phyloP scores from a whole-genome alignment of 1,140 invertebrate genomes.

The Caenorhabditis elegans region DNA sequence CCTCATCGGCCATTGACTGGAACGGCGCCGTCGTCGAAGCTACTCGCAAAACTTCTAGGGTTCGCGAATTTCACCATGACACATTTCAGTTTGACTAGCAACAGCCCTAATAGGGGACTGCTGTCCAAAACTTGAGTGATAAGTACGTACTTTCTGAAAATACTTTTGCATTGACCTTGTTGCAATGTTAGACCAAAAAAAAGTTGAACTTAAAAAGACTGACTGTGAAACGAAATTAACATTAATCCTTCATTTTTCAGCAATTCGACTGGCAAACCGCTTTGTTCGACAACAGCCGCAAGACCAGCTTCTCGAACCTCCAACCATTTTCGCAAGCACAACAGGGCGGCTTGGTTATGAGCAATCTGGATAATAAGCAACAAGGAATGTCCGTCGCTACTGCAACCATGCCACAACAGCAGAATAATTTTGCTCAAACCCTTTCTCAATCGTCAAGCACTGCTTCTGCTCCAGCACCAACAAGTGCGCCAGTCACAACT shows the following conservation, averaged over 20 bases:
- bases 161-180: background rate
- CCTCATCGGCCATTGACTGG: slow-evolving; percentile 40
- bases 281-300: slow-evolving; percentile 17
- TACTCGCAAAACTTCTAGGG: slow-evolving; percentile 20
- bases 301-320: slow-evolving; percentile 4
- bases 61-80: slow-evolving; percentile 19
- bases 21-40: slow-evolving; percentile 19
- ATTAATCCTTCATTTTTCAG: background rate
- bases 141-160: slow-evolving; percentile 13
- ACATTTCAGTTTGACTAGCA: background rate
- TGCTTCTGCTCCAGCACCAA: background rate
- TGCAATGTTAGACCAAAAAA: background rate
- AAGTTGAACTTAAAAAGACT: background rate
- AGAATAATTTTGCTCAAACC: background rate
- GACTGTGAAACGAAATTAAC: too few relatives aligned
- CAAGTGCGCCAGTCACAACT: background rate
- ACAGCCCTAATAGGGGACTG: slow-evolving; percentile 24
- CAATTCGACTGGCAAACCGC: slow-evolving; percentile 26
- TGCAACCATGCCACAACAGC: background rate
- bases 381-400: slow-evolving; percentile 29
- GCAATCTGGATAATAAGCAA: slow-evolving; percentile 2
- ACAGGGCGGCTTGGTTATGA: slow-evolving; percentile 14
- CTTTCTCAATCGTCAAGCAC: background rate
- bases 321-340: background rate
- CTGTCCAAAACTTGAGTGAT: background rate